Percentiles rank a stretch among this genome's conserved stretches.
These are phyloP conservation scores for Microchrysa polita DNA, from an alignment of 2,888 invertebrate genomes.

Conservation along the genomic window DNA sequence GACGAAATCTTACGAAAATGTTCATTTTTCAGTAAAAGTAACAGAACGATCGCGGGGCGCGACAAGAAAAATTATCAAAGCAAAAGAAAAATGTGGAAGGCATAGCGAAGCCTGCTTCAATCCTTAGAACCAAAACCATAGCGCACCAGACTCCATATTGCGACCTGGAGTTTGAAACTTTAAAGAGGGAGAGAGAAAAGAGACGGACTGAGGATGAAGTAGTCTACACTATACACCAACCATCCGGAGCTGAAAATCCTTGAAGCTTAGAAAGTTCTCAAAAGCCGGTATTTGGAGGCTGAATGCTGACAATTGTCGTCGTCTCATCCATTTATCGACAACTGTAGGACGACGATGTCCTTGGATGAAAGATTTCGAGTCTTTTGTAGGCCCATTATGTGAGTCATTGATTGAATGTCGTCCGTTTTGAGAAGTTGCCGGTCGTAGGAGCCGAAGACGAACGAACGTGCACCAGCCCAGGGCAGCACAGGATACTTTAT, in stretches of 20 bases:
- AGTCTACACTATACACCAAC: too few species aligned
- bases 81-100: conserved; percentile 16
- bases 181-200: too few species aligned
- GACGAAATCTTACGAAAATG: conserved; percentile 5
- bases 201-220: too few species aligned
- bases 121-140: too few species aligned
- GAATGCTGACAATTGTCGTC: too few species aligned
- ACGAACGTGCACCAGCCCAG: background rate
- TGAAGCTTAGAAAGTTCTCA: conserved; percentile 1
- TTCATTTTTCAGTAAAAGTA: conserved; percentile 17
- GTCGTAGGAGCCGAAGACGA: conserved; percentile 12
- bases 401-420: conserved; percentile 48
- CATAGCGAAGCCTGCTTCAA: too few species aligned
- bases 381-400: conserved; percentile 49
- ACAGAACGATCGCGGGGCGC: too few species aligned
- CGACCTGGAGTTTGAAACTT: too few species aligned
- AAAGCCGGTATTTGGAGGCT: conserved; percentile 1
- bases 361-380: conserved; percentile 35
- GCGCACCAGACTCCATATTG: too few species aligned
- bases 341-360: background rate
- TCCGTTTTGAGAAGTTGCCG: conserved; percentile 11
- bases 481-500: too few species aligned
- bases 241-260: conserved; percentile 1
- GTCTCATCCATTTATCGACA: conserved; percentile 6
- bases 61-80: too few species aligned